A percentile compares a stretch with the other conserved stretches of the same genome.
phyloP scores from a whole-genome alignment of 1,140 invertebrate species.

The Cryptotermes secundus region DNA sequence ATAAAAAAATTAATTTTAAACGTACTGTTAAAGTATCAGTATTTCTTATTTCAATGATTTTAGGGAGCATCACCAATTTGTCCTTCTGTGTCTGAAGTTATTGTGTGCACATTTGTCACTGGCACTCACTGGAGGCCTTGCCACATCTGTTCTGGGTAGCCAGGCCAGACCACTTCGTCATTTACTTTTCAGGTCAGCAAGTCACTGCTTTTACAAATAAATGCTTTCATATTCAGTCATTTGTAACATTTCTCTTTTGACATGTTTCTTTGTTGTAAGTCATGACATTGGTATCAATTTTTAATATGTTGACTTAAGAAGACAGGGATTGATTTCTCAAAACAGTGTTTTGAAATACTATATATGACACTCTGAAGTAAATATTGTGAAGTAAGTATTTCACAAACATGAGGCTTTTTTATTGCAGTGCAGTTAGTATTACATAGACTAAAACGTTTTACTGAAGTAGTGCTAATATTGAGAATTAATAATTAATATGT shows the following conservation, averaged over 20 bases:
- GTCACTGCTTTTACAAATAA: neutral
- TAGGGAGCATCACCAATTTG: slow-evolving; percentile 62
- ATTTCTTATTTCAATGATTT: slow-evolving; percentile 4
- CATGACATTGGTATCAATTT: neutral
- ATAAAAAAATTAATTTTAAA: neutral
- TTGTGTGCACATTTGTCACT: slow-evolving; percentile 61
- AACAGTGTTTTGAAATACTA: too few relatives aligned
- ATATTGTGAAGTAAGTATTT: too few relatives aligned
- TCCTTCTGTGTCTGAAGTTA: slow-evolving; percentile 58
- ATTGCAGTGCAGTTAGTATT: too few relatives aligned
- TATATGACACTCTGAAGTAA: too few relatives aligned
- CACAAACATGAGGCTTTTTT: too few relatives aligned
- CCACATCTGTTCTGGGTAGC: slow-evolving; percentile 52
- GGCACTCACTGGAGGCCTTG: slow-evolving; percentile 53
- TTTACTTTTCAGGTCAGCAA: slow-evolving; percentile 54
- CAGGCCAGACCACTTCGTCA: slow-evolving; percentile 58
- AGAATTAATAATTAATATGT: too few relatives aligned
- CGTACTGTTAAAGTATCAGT: neutral
- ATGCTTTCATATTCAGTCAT: neutral
- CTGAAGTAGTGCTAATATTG: too few relatives aligned
- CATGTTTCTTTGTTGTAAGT: neutral
- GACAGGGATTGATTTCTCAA: too few relatives aligned
- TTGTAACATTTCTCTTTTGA: neutral
- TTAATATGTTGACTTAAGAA: too few relatives aligned
- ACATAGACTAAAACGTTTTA: too few relatives aligned